phyloP scores from a whole-genome alignment of 2,888 invertebrate species.

The Diarsia rubi region DNA sequence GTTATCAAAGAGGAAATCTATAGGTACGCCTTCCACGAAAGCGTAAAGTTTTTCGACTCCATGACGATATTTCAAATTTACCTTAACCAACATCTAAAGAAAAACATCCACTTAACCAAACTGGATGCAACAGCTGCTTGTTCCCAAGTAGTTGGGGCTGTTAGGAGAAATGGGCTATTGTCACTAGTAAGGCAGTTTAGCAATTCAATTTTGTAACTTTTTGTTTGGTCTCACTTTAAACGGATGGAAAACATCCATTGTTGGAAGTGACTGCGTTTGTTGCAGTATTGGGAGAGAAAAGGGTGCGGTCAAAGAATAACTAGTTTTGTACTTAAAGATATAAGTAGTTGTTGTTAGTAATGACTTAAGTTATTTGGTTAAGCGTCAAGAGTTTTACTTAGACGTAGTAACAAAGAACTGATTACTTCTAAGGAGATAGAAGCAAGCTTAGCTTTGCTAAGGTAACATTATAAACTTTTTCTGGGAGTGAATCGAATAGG shows the following conservation, averaged over 20 bases:
- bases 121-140: conserved; percentile 44
- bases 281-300: conserved; percentile 7
- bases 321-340: neutral
- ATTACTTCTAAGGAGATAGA: neutral
- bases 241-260: conserved; percentile 31
- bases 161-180: conserved; percentile 55
- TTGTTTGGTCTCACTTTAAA: conserved; percentile 33
- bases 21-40: neutral
- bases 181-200: conserved; percentile 47
- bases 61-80: conserved; percentile 16
- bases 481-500: neutral
- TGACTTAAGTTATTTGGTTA: neutral
- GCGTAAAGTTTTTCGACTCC: conserved; percentile 20
- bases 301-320: neutral
- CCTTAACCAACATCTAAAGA: conserved; percentile 15
- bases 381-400: neutral
- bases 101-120: conserved; percentile 28
- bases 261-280: conserved; percentile 26
- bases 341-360: neutral
- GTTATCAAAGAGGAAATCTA: conserved; percentile 8
- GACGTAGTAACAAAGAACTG: neutral
- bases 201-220: conserved; percentile 52
- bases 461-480: neutral
- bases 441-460: neutral
- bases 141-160: conserved; percentile 24